A percentile compares a stretch with the other conserved stretches of the same genome.
phyloP scores from a whole-genome alignment of 2,888 invertebrate species.

The Rhogogaster chlorosoma region DNA sequence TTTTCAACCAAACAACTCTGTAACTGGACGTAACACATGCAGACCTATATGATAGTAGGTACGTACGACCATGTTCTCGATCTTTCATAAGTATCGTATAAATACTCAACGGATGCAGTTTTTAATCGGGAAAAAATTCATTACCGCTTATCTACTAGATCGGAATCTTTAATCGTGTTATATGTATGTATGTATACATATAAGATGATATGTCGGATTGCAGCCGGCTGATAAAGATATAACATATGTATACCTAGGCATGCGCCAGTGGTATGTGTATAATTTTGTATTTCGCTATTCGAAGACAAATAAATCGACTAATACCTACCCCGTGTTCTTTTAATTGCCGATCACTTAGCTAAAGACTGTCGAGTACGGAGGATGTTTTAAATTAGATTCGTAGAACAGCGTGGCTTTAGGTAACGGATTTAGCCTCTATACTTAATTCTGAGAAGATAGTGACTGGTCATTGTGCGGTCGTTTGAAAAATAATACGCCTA shows the following conservation, averaged over 20 bases:
- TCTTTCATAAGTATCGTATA: not conserved
- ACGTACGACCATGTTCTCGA: conserved; percentile 16
- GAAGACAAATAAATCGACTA: not conserved
- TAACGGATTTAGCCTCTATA: not conserved
- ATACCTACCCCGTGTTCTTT: not conserved
- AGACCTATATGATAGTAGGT: not conserved
- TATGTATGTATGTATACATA: not conserved
- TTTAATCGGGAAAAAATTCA: not conserved
- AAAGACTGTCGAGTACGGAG: not conserved
- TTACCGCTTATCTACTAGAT: not conserved
- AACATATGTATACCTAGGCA: not conserved
- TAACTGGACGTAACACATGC: not conserved
- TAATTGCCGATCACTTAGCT: not conserved
- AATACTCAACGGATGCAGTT: not conserved
- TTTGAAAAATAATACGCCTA: not conserved
- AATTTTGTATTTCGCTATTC: not conserved
- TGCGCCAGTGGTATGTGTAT: not conserved
- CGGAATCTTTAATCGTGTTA: not conserved
- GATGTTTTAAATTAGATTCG: not conserved
- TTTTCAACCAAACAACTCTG: not conserved
- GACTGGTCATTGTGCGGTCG: conserved; percentile 15
- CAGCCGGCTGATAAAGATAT: not conserved
- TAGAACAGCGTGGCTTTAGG: not conserved
- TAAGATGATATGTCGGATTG: not conserved
- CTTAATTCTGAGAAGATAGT: not conserved